phyloP scores from a whole-genome alignment of 2,797 vertebrate genomes.

The Tokudaia tokunoshimensis region DNA sequence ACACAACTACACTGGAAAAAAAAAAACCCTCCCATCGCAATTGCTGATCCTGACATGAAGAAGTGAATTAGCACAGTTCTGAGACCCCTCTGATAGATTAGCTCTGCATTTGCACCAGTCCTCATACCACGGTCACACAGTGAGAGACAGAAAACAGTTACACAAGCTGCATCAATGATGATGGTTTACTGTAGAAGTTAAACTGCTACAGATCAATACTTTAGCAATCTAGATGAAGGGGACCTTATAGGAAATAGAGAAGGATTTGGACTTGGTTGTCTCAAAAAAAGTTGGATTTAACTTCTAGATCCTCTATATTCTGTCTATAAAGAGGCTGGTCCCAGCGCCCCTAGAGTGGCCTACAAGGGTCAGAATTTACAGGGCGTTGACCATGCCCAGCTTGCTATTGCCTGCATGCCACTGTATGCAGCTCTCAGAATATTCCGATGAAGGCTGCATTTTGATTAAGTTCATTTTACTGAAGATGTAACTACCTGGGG shows the following conservation, averaged over 20 bases:
- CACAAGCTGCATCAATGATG: background rate
- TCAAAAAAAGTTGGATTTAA: background rate
- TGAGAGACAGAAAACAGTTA: background rate
- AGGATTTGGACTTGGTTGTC: background rate
- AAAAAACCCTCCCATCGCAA: background rate
- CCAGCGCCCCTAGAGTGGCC: background rate
- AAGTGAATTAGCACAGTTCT: background rate
- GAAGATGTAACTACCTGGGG: background rate
- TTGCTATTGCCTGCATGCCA: background rate
- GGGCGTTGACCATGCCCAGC: too few species aligned
- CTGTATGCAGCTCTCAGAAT: background rate
- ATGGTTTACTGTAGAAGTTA: background rate
- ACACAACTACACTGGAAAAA: background rate
- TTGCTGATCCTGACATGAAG: background rate
- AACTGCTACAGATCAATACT: background rate
- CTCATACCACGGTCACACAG: background rate
- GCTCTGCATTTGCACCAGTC: background rate
- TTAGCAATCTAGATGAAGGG: constrained; percentile 25
- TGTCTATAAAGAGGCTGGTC: background rate
- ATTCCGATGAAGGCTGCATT: background rate
- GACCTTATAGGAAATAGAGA: background rate
- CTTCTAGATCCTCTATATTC: background rate
- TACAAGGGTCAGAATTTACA: background rate
- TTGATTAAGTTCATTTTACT: constrained; percentile 6
- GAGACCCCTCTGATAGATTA: background rate